A percentile compares a stretch with the other conserved stretches of the same genome.
Conservation (phyloP, 2,888 invertebrate species). For the Labia minor region DNA sequence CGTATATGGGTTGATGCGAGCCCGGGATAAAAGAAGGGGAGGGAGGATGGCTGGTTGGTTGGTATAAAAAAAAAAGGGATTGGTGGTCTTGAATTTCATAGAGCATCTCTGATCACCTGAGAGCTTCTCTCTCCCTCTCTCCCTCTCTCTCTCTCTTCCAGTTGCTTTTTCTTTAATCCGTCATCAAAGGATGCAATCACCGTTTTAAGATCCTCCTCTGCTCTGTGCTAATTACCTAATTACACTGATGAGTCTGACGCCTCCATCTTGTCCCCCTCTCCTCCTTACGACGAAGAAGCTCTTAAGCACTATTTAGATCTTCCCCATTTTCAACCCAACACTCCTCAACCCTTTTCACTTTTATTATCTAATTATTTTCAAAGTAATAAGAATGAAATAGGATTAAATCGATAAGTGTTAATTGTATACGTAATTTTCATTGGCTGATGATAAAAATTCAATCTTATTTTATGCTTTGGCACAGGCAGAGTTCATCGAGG, state of each 20-base stretch:
- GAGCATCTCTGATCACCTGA: too few species aligned
- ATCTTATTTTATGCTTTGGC: too few species aligned
- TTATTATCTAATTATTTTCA: conserved; percentile 9
- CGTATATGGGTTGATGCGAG: too few species aligned
- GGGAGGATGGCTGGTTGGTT: too few species aligned
- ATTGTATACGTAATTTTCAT: too few species aligned
- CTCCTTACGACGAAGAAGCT: background rate
- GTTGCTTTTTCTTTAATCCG: background rate
- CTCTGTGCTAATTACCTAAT: conserved; percentile 4
- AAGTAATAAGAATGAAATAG: conserved; percentile 3
- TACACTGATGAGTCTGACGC: conserved; percentile 5
- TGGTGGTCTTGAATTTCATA: too few species aligned
- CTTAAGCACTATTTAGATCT: background rate
- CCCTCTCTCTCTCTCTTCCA: too few species aligned
- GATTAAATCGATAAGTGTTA: background rate
- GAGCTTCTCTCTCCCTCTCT: too few species aligned
- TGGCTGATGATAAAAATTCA: too few species aligned
- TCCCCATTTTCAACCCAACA: background rate
- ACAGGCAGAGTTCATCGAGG: too few species aligned
- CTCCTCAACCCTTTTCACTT: background rate
- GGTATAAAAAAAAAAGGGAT: too few species aligned
- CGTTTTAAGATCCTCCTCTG: background rate
- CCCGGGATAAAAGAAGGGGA: too few species aligned
- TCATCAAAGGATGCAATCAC: conserved; percentile 13
- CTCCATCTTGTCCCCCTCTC: background rate